These are phyloP conservation scores for Diarsia mendica DNA, from an alignment of 2,888 invertebrate genomes.

Conservation along the genomic window DNA sequence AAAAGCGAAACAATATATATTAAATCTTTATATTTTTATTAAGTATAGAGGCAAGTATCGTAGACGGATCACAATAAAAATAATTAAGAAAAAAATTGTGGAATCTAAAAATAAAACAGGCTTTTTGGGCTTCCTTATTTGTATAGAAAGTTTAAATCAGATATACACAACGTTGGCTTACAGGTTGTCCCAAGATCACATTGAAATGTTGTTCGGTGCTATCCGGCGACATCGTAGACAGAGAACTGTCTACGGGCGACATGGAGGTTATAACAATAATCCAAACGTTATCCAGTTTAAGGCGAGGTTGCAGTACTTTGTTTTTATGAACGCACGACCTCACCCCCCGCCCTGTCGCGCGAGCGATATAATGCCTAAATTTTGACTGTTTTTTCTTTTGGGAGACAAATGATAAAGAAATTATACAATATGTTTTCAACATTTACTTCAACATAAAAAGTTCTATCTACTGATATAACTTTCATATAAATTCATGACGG, in stretches of 20 bases:
- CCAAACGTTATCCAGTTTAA: slow-evolving; percentile 49
- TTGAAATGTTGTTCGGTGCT: slow-evolving; percentile 46
- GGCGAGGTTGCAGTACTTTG: too few relatives aligned
- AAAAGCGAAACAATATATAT: slow-evolving; percentile 26
- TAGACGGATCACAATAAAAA: slow-evolving; percentile 1
- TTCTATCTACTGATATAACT: too few relatives aligned
- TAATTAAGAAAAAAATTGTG: slow-evolving; percentile 15
- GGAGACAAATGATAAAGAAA: too few relatives aligned
- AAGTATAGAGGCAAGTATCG: slow-evolving; percentile 11
- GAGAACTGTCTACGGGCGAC: too few relatives aligned
- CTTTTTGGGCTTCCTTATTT: slow-evolving; percentile 22
- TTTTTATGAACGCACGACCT: too few relatives aligned
- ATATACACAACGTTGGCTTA: slow-evolving; percentile 29
- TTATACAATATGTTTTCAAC: too few relatives aligned
- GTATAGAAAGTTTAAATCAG: slow-evolving; percentile 31
- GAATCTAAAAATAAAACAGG: slow-evolving; percentile 9
- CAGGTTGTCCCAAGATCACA: slow-evolving; percentile 46
- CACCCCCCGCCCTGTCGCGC: too few relatives aligned
- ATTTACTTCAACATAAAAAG: too few relatives aligned
- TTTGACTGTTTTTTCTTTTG: too few relatives aligned
- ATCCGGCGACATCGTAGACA: slow-evolving; percentile 43
- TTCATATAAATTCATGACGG: too few relatives aligned
- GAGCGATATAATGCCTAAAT: too few relatives aligned
- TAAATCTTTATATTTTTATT: neutral
- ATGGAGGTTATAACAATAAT: slow-evolving; percentile 53